Evolutionary conservation across 1,140 invertebrate genomes (phyloP), one percentile per base, ranked within the genome.

Genomic region (Chelonus insularis): DNA sequence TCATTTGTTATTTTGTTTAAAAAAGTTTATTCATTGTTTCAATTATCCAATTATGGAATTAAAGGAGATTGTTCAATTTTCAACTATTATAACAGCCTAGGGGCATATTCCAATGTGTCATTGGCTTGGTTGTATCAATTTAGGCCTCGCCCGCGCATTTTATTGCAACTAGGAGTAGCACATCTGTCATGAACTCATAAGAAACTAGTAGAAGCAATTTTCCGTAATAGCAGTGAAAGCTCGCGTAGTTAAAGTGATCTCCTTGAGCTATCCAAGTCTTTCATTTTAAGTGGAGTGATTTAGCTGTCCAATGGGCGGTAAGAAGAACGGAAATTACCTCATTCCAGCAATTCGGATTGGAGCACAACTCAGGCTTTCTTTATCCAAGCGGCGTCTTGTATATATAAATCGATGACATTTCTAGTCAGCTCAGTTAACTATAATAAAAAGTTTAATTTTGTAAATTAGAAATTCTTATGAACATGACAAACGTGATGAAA

Each of bases 271-370:
- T 43, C 51, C 57, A 43, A 67, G 65, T 66, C 54, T 37, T 14
- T 57, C 37, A 63, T 62, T 69, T 62, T 73, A 74, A 78, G 72
- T 73, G 70, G 72, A 68, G 72, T 74, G 73, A 78, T 79, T 80
- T 78, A 74, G 65, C 71, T 77, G 74, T 74, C 72, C 72, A 66
- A 75, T 74, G 67, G 67, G 58, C 61, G 71, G 63, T 61, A 67
- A 74, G 64, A 69, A 72, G 65, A 66, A 61, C 69, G 62, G 65
- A 74, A 72, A 73, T 73, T 77, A 72, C 68, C 65, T 68, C 64
- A 62, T 70, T 69, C 12, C 8, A 25, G 43, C 29, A 48, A 20
- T 59, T 59, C 18, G 29, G 25, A 25, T 36, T 48, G 12, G 23
- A 23, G 25, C 3, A 29, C 25, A 29, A 7, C 25, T 29, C 25